Base-by-base conservation (phyloP, 1,140 invertebrate species). In the Tetramorium simillimum region DNA sequence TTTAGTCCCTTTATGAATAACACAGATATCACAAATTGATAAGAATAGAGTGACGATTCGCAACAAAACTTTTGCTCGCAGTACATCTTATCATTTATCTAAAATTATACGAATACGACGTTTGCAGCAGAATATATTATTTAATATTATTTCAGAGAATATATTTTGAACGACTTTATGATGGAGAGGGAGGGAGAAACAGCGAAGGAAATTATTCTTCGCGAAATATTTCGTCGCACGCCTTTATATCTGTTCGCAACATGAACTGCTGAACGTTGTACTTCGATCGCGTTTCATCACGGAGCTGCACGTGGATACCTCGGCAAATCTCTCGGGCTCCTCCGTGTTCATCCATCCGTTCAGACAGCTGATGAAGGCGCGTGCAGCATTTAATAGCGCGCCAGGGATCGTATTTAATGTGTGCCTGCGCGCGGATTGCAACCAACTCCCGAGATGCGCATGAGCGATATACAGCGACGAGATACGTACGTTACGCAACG, bases 341-440 rank as follows among this genome's bases (percentile, higher is more conserved):
- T 58, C 14, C 60, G 24, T 69, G 24, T 37, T 56, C 73, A 75
- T 63, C 53, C 63, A 75, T 86, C 37, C 67, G 24, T 21, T 65
- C 21, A 53, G 49, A 28, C 53, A n/a, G 78, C 43, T 58, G 63
- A 73, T 43, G 53, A 70, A 88, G 51, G 37, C 73, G 81, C 76
- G 76, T 53, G 65, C 49, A 53, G 28, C 81, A 49, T 73, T 86
- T 88, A 53, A 88, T 67, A 85, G 67, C 58, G 24, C 37, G 63
- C 46, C 21, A 2, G 16, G 46, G 56, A 49, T 85, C 82, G 82
- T 58, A 63, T 65, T 81, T 81, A 81, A 81, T 56, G 63, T 80
- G 62, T 70, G 63, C 77, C 63, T n/a, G 63, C 33, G 60, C 77
- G 40, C 77, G 5, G 28, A 80, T 80, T 69, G 77, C 24, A 56